phyloP scores from a whole-genome alignment of 2,888 invertebrate genomes.

The Leptopilina drosophilae region DNA sequence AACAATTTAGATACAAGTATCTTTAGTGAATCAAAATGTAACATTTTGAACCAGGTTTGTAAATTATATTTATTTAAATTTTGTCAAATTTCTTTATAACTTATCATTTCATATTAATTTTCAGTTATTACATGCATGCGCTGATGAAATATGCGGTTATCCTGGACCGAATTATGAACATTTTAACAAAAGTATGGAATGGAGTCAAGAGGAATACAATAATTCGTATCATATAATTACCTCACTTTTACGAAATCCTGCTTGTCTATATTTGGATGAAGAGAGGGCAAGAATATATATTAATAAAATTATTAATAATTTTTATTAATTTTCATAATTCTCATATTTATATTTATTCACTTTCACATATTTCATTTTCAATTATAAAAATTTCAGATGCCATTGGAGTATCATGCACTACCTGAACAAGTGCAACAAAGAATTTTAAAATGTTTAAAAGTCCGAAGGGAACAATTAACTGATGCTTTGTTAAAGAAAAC shows the following conservation, averaged over 20 bases:
- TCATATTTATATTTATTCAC: too few species aligned
- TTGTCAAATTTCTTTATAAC: neutral
- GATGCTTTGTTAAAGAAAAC: slow-evolving; percentile 63
- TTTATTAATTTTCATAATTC: too few species aligned
- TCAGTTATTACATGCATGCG: slow-evolving; percentile 70
- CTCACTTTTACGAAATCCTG: slow-evolving; percentile 64
- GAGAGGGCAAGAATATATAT: slow-evolving; percentile 64
- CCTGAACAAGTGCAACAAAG: slow-evolving; percentile 65
- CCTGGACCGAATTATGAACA: slow-evolving; percentile 65
- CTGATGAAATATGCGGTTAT: slow-evolving; percentile 71
- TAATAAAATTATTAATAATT: too few species aligned
- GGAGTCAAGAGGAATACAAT: slow-evolving; percentile 67
- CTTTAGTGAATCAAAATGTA: slow-evolving; percentile 60
- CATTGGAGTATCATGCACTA: slow-evolving; percentile 67
- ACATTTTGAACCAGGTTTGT: slow-evolving; percentile 59
- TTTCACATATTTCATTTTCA: neutral
- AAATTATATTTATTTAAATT: slow-evolving; percentile 1
- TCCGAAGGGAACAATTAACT: slow-evolving; percentile 65
- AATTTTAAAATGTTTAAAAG: slow-evolving; percentile 65
- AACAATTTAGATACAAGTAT: slow-evolving; percentile 58
- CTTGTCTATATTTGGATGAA: slow-evolving; percentile 63
- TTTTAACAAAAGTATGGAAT: slow-evolving; percentile 65
- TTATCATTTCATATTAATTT: slow-evolving; percentile 46
- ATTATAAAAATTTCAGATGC: slow-evolving; percentile 64
- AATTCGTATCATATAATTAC: slow-evolving; percentile 62